Evolutionary conservation across 2,888 invertebrate species (phyloP).

Genomic region (Patella depressa): DNA sequence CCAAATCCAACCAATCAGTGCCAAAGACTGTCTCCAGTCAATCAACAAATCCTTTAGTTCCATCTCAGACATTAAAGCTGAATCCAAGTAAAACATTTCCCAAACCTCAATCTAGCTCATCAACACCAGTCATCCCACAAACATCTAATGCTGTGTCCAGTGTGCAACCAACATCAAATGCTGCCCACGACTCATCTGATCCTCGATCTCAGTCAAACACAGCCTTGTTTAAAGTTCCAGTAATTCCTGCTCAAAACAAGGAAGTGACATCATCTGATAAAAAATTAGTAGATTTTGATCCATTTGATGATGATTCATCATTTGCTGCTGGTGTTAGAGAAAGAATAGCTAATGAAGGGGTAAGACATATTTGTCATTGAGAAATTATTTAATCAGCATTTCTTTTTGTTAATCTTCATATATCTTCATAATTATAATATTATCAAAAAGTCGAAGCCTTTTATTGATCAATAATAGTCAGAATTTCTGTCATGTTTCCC

Average conservation of each 20-base stretch:
- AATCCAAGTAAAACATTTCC: slow-evolving; percentile 4
- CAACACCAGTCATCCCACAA: neutral
- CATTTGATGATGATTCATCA: slow-evolving; percentile 55
- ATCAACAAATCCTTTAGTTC: neutral
- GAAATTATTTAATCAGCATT: no score
- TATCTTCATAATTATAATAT: no score
- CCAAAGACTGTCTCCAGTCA: neutral
- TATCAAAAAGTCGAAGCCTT: no score
- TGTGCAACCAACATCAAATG: no score
- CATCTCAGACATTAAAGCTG: neutral
- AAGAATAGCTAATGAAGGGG: slow-evolving; percentile 51
- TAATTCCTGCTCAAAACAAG: neutral
- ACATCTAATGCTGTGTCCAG: no score
- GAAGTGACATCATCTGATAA: neutral
- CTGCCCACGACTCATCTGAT: no score
- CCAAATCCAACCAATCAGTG: neutral
- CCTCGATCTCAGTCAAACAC: no score
- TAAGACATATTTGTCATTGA: slow-evolving; percentile 22
- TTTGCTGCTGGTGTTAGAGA: slow-evolving; percentile 50
- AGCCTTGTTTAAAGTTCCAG: neutral
- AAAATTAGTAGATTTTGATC: slow-evolving; percentile 27
- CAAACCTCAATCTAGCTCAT: slow-evolving; percentile 11
- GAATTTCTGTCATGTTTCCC: no score
- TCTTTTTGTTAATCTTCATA: no score
- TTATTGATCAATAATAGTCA: no score